Percentiles rank a stretch among this genome's conserved stretches.
Evolutionary conservation across 2,113 vertebrate genomes (phyloP).

Genomic region (Ptychochromis oligacanthus): DNA sequence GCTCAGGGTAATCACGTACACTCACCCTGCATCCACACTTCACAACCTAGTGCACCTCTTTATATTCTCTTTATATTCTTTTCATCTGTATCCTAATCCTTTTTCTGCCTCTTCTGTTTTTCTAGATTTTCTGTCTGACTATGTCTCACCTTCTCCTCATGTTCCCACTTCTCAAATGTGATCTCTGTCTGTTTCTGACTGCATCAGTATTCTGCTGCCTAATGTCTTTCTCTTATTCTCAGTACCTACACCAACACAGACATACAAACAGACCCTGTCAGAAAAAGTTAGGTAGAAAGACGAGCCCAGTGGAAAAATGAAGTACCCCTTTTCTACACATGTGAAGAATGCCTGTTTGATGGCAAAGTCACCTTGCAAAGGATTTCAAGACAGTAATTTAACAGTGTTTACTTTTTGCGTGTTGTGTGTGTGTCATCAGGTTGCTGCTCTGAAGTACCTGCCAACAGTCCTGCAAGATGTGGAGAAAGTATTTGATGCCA

Average conservation of each 20-base stretch:
- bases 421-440: constrained; percentile 76
- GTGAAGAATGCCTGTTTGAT: constrained; percentile 24
- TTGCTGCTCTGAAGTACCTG: constrained; percentile 96
- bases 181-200: background rate
- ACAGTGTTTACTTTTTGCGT: constrained; percentile 28
- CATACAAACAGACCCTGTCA: background rate
- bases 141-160: background rate
- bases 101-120: background rate
- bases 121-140: background rate
- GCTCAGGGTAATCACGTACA: constrained; percentile 82
- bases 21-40: background rate
- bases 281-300: constrained; percentile 11
- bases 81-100: background rate
- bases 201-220: constrained; percentile 21
- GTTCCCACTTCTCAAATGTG: background rate
- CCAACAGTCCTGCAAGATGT: constrained; percentile 95
- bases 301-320: constrained; percentile 20
- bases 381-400: constrained; percentile 21
- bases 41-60: background rate
- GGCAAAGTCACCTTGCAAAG: constrained; percentile 44
- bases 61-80: background rate
- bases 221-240: constrained; percentile 3
- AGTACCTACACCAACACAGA: background rate
- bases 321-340: background rate
- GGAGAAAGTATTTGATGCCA: constrained; percentile 93